Conservation (phyloP, 2,797 vertebrate genomes). For the Sebastes steindachneri region DNA sequence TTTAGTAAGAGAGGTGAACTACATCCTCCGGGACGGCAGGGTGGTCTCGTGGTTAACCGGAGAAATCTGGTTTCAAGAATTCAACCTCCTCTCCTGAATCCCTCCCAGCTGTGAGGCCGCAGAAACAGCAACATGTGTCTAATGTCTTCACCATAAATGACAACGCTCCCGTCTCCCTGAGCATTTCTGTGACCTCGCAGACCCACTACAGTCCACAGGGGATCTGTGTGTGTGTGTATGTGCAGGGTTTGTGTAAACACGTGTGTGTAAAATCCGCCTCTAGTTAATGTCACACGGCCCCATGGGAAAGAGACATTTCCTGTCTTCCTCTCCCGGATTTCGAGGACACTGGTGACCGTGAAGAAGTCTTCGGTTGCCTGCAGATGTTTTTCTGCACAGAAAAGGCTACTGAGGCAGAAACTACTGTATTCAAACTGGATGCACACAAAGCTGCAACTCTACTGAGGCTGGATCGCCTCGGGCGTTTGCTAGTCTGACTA, state of each 20-base stretch:
- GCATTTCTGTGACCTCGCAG: conserved; percentile 12
- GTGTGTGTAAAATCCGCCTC: conserved; percentile 34
- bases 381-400: conserved; percentile 26
- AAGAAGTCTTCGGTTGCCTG: conserved; percentile 6
- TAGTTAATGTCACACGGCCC: conserved; percentile 58
- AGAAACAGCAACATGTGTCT: conserved; percentile 42
- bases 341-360: conserved; percentile 19
- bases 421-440: neutral
- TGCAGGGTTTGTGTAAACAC: conserved; percentile 41
- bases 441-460: conserved; percentile 4
- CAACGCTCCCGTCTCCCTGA: conserved; percentile 1
- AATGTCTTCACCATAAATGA: conserved; percentile 22
- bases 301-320: conserved; percentile 62
- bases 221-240: conserved; percentile 7
- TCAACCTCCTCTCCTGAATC: neutral
- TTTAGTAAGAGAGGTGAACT: neutral
- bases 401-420: conserved; percentile 19
- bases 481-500: neutral
- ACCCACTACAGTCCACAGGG: conserved; percentile 1
- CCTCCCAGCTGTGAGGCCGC: conserved; percentile 14
- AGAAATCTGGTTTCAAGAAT: conserved; percentile 14
- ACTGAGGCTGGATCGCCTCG: conserved; percentile 7
- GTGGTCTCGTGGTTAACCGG: neutral
- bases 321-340: conserved; percentile 26
- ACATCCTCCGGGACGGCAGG: neutral